Base-by-base conservation (phyloP, 1,140 invertebrate species). In the Heliconius hewitsoni region DNA sequence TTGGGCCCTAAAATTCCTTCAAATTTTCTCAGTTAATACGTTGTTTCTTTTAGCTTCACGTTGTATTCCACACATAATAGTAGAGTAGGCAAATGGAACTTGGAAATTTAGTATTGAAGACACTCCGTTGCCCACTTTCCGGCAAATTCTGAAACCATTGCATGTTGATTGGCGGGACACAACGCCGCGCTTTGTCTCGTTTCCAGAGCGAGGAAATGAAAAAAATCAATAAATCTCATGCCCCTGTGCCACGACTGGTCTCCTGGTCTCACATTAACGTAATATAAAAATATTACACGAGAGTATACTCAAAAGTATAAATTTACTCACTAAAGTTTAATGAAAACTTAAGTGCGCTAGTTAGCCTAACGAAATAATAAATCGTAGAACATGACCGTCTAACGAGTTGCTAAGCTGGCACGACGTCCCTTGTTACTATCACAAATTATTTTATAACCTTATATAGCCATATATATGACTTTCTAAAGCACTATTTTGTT, bases 301-400 rank as follows among this genome's bases (percentile, higher is more conserved):
- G 8, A 30, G 11, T 66, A 27, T 66, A 66, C 60, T 66, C 27
- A 66, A 30, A 27, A 66, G 3, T 30, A 66, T 66, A 66, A 30
- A 66, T 66, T 30, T 18, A 66, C 60, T 16, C 27, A 30, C 27
- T 66, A 66, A 66, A 66, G 9, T 66, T 66, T 66, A 66, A 30
- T 66, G 60, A 66, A 66, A 30, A 30, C 60, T 27, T 66, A 66
- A 66, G 60, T 66, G 60, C 60, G 3, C 60, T 66, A 66, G 60
- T 66, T 66, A 30, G 60, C 27, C 60, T 66, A 66, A 66, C 30
- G 60, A 66, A 66, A 66, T 66, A 66, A 66, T 66, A 66, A 66
- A 66, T 66, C 27, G 60, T 66, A 30, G 60, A 66, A 30, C 60
- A 66, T 13, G 60, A 66, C 60, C 60, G 60, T 66, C 60, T 66